These are phyloP conservation scores for Netelia inedita DNA, from an alignment of 2,888 invertebrate genomes.

Conservation along the genomic window DNA sequence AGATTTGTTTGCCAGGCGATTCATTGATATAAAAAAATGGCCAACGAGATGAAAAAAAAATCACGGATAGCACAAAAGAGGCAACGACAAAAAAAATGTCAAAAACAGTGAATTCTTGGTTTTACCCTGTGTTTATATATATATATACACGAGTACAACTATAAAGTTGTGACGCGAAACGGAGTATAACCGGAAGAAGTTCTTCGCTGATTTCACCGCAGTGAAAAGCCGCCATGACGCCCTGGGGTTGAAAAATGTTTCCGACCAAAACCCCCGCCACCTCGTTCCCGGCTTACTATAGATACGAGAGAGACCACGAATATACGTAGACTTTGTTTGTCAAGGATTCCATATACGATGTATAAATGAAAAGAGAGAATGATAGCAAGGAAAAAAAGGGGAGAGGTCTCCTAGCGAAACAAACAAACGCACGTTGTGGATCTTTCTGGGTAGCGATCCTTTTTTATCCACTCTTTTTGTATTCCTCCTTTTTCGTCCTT, in stretches of 20 bases:
- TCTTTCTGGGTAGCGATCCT: conserved; percentile 8
- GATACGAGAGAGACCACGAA: conserved; percentile 31
- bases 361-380: conserved; percentile 63
- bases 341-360: conserved; percentile 39
- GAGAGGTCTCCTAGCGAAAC: conserved; percentile 54
- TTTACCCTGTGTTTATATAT: conserved; percentile 17
- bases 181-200: conserved; percentile 65
- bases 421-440: conserved; percentile 55
- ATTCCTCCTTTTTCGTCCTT: conserved; percentile 15
- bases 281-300: not conserved
- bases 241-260: conserved; percentile 66
- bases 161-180: conserved; percentile 26
- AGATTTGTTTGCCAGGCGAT: not conserved
- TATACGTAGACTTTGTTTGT: conserved; percentile 48
- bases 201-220: conserved; percentile 55
- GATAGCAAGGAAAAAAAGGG: conserved; percentile 53
- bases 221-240: conserved; percentile 51
- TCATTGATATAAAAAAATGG: conserved; percentile 6
- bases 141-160: conserved; percentile 29
- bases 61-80: conserved; percentile 6
- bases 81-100: conserved; percentile 19
- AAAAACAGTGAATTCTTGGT: conserved; percentile 26
- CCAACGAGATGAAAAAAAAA: conserved; percentile 23
- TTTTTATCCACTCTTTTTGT: conserved; percentile 12
- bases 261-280: conserved; percentile 52